Base-by-base conservation (phyloP, 1,140 invertebrate species). In the Scaptomyza graminum region DNA sequence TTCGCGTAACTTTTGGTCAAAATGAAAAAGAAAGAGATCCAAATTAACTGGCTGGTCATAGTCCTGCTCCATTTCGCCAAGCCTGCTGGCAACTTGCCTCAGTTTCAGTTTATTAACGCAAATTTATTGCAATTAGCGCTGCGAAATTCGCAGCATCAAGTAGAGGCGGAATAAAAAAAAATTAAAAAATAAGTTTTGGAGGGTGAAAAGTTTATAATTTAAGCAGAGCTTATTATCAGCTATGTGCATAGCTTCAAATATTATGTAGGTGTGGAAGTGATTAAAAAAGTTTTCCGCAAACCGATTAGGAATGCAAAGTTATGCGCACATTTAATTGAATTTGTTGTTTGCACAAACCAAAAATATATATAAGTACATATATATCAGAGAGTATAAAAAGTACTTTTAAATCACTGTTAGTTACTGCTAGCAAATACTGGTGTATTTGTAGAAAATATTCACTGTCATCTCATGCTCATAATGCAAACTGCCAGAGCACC, bases 301-400 rank as follows among this genome's bases (percentile, higher is more conserved):
- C 59, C 68, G 79, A 85, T 85, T 87, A 78, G 66, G 55, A 78
- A 82, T 85, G 82, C 83, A 88, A 85, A 87, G 68, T 79, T 87
- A 85, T 85, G 71, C 83, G 75, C 34, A 62, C 66, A 75, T 75
- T 77, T 69, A 73, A 82, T 69, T 78, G 76, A 51, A 74, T 68
- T 74, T 66, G 34, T 63, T 22, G 62, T 54, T 50, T n/a, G 60
- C 9, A 39, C 8, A 55, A 31, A 16, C 43, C 16, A 65, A 44
- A 57, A 49, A 22, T n/a, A n/a, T n/a, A 22, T 8, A 13, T 8
- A 28, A n/a, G n/a, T n/a, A n/a, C n/a, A 39, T n/a, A 41, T 5
- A n/a, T n/a, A 22, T 22, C 18, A 2, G 18, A 22, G 18, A 22
- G 18, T 3, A 22, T 22, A 22, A 22, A 22, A 22, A 37, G 9